Percentiles rank a stretch among this genome's conserved stretches.
Conservation (phyloP, 2,797 vertebrate genomes). For the Austrolebias charrua region DNA sequence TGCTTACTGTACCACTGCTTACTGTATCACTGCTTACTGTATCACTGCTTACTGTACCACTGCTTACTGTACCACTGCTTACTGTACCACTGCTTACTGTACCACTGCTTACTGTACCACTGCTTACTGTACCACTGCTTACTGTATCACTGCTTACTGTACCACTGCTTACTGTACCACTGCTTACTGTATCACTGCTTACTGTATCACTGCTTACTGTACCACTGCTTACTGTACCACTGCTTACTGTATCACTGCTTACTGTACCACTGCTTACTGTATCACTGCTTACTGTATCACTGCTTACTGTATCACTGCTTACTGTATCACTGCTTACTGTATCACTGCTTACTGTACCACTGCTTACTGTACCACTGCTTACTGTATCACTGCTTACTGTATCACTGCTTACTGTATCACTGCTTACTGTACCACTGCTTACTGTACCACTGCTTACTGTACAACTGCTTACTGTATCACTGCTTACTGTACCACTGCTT, state of each 20-base stretch:
- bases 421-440: constrained; percentile 74
- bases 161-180: constrained; percentile 72
- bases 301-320: constrained; percentile 74
- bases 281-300: constrained; percentile 72
- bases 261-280: constrained; percentile 73
- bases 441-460: constrained; percentile 73
- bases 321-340: constrained; percentile 73
- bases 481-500: constrained; percentile 74
- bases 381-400: constrained; percentile 73
- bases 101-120: constrained; percentile 72
- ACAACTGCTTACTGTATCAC: constrained; percentile 72
- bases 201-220: constrained; percentile 73
- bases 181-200: constrained; percentile 74
- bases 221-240: constrained; percentile 72
- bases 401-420: constrained; percentile 72
- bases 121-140: constrained; percentile 74
- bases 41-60: constrained; percentile 72
- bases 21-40: constrained; percentile 73
- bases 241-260: constrained; percentile 74
- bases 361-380: constrained; percentile 74
- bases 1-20: constrained; percentile 74
- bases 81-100: constrained; percentile 73
- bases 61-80: constrained; percentile 74
- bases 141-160: constrained; percentile 73
- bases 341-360: constrained; percentile 72